phyloP scores from a whole-genome alignment of 1,140 invertebrate species.

The Caligus rogercresseyi region DNA sequence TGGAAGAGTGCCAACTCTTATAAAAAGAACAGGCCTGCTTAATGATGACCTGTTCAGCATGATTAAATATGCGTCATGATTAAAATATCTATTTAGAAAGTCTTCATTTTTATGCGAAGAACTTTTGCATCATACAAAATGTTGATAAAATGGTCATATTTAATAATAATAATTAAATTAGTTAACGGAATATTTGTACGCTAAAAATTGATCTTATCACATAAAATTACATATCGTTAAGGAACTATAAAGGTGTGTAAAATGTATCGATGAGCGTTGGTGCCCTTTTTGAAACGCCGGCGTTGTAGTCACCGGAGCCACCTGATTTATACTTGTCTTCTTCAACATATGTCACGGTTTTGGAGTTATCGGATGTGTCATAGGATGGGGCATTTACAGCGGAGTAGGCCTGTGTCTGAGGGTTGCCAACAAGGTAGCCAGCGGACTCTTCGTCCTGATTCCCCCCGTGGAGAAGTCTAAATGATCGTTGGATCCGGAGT shows the following conservation, averaged over 20 bases:
- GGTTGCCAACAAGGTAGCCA: not conserved
- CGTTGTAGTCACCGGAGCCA: not conserved
- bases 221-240: not conserved
- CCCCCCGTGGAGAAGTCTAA: no score
- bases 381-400: not conserved
- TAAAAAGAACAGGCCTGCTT: not conserved
- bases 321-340: not conserved
- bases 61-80: not conserved
- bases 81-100: not conserved
- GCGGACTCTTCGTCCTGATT: no score
- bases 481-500: not conserved
- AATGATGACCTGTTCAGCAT: not conserved
- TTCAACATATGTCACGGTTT: not conserved
- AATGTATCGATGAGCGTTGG: not conserved
- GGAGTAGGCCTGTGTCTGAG: not conserved
- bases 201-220: not conserved
- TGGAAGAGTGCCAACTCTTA: not conserved
- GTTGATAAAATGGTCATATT: no score
- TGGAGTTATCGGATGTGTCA: not conserved
- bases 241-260: not conserved
- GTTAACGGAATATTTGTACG: not conserved
- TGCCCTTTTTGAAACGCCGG: not conserved
- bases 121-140: not conserved
- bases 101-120: not conserved
- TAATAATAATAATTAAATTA: no score